Conservation (phyloP, 2,113 vertebrate genomes). For the Apodemus sylvaticus region DNA sequence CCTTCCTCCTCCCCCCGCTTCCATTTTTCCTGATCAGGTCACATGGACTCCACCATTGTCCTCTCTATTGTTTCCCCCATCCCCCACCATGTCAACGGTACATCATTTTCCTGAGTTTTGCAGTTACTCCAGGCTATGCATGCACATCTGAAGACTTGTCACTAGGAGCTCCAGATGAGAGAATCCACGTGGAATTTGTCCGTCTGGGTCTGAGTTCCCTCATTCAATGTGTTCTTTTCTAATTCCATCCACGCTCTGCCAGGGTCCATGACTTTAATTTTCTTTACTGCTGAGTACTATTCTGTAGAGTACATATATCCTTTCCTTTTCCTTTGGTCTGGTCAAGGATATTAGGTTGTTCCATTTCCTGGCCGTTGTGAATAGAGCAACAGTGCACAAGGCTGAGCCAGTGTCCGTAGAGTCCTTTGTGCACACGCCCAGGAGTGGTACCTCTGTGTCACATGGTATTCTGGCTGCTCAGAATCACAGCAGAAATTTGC, state of each 20-base stretch:
- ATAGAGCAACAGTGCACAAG: neutral
- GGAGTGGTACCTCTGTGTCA: neutral
- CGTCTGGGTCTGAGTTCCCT: neutral
- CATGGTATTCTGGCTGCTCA: neutral
- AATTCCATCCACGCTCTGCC: neutral
- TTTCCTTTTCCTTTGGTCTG: neutral
- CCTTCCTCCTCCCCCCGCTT: neutral
- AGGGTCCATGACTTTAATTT: neutral
- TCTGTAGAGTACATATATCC: neutral
- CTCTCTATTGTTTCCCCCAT: neutral
- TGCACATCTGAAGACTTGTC: neutral
- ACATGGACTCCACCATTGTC: neutral
- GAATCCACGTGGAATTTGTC: neutral
- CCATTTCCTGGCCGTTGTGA: neutral
- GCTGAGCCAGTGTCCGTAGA: neutral
- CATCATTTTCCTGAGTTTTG: neutral
- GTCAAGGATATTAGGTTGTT: neutral
- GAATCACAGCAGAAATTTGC: neutral
- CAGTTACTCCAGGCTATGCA: neutral
- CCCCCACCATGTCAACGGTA: neutral
- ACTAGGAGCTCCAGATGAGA: neutral
- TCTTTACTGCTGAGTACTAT: too few species aligned
- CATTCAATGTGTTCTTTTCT: neutral
- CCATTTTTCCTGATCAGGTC: neutral
- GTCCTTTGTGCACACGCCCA: neutral